Evolutionary conservation across 2,113 vertebrate species (phyloP).

Genomic region (Andinoacara biseriatus): DNA sequence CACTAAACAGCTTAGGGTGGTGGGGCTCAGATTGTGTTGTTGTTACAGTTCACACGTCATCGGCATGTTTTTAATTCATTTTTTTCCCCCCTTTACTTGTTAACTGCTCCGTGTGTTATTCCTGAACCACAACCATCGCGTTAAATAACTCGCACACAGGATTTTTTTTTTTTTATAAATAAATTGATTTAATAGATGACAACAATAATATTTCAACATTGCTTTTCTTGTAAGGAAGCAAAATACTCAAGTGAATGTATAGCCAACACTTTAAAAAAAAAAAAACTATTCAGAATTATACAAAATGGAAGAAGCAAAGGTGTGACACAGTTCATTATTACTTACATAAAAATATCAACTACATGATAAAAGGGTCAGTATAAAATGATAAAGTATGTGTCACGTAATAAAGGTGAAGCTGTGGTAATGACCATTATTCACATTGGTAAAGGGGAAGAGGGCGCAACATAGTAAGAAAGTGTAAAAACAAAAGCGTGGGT

Average conservation of each 20-base stretch:
- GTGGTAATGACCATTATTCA: conserved; percentile 76
- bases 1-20: conserved; percentile 75
- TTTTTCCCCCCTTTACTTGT: conserved; percentile 27
- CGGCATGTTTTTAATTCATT: conserved; percentile 45
- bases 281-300: conserved; percentile 77
- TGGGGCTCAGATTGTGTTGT: conserved; percentile 71
- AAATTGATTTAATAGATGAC: conserved; percentile 81
- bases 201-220: conserved; percentile 76
- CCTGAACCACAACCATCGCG: not conserved
- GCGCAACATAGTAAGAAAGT: conserved; percentile 32
- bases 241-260: conserved; percentile 73
- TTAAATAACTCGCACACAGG: conserved; percentile 44
- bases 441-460: conserved; percentile 65
- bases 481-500: conserved; percentile 52
- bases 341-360: conserved; percentile 67
- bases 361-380: conserved; percentile 74
- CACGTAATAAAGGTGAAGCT: conserved; percentile 59
- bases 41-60: conserved; percentile 75
- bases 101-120: conserved; percentile 2
- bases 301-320: conserved; percentile 74
- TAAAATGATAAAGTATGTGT: conserved; percentile 67
- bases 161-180: conserved; percentile 72
- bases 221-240: conserved; percentile 78
- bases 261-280: conserved; percentile 72
- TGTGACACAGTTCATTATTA: conserved; percentile 68